Base-by-base conservation (phyloP, 2,797 vertebrate genomes). In the Pygocentrus nattereri region DNA sequence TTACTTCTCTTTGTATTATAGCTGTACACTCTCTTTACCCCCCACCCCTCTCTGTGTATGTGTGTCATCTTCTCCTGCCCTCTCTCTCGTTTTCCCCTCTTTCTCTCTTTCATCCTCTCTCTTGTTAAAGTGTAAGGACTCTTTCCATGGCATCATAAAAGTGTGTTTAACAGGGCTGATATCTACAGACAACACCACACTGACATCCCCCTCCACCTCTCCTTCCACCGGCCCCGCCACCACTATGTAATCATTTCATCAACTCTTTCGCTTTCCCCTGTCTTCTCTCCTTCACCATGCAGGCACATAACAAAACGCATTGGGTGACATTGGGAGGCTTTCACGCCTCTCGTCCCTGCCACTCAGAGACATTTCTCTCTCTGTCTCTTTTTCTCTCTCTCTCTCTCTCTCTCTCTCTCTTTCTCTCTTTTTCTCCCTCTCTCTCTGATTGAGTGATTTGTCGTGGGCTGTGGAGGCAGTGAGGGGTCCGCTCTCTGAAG, bases 211-310 rank as follows among this genome's bases (percentile, higher is more conserved):
- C 87, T 85, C 88, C 74, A 88, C 86, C 85, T 90, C 88, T 85
- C 85, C 77, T 85, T 89, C 91, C 74, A 79, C 49, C 61, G 61
- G 49, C 73, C 68, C 65, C 49, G 54, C 77, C 74, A 69, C 79
- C 92, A 91, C 89, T 92, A 85, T 95, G 91, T 94, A 94, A 95
- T 95, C 94, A 94, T 94, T 94, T 95, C 93, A 94, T 95, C 94
- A 94, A 93, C 92, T 94, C 90, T 90, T 90, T 93, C 87, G 85
- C 92, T 91, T 92, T 91, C 77, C 38, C 88, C 91, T 92, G 91
- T 93, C 91, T 93, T 92, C 89, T 92, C 91, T 68, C 90, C 91
- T 90, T 92, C 92, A 90, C 84, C 88, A 89, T 88, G 90, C 90
- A 91, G 89, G 86, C 92, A 92, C 91, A 93, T 93, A 95, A 93